Evolutionary conservation across 1,140 invertebrate species (phyloP).

Genomic region (Caenorhabditis tropicalis): DNA sequence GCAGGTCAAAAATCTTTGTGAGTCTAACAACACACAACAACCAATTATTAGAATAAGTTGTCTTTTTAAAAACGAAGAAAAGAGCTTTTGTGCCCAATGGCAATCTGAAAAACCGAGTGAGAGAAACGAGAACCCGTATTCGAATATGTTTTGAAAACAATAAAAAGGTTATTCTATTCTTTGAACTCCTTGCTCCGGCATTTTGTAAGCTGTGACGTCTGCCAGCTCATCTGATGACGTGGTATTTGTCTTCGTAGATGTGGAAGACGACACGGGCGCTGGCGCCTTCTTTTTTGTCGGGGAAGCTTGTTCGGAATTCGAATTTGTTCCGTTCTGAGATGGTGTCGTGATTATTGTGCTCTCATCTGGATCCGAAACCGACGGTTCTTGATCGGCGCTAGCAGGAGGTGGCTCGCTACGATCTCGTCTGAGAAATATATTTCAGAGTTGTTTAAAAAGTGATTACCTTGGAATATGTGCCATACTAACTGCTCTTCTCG

Average conservation of each 20-base stretch:
- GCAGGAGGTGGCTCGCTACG: background rate
- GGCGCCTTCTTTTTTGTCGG: constrained; percentile 2
- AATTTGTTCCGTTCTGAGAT: background rate
- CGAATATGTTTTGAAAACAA: background rate
- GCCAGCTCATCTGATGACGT: constrained; percentile 26
- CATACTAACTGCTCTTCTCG: constrained; percentile 11
- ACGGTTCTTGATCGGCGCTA: background rate
- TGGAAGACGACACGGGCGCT: background rate
- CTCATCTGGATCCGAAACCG: background rate
- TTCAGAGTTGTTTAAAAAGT: background rate
- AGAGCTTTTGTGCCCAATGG: too few relatives aligned
- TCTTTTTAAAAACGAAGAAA: too few relatives aligned
- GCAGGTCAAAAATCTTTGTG: too few relatives aligned
- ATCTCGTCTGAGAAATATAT: background rate
- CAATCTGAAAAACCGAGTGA: background rate
- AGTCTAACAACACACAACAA: too few relatives aligned
- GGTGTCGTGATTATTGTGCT: background rate
- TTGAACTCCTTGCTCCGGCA: constrained; percentile 20
- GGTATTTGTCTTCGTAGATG: background rate
- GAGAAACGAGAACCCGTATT: background rate
- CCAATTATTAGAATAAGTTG: too few relatives aligned
- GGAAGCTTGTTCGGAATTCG: background rate
- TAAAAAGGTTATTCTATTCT: background rate
- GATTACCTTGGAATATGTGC: background rate
- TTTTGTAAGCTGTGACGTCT: constrained; percentile 23